Conservation (phyloP, 1,140 invertebrate species). For the Sinonovacula constricta region DNA sequence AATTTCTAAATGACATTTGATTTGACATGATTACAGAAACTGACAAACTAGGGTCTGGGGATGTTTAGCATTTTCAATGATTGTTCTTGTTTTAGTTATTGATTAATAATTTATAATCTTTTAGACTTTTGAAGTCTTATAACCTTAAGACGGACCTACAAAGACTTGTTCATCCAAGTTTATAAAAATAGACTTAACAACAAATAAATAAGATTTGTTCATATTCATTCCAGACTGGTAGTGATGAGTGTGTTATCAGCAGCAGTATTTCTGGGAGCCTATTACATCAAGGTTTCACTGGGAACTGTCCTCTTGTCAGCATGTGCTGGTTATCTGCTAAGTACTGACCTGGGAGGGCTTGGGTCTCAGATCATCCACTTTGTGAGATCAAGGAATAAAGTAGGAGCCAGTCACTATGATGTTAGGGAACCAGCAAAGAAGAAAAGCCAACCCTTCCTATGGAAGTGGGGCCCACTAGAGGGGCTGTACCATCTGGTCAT, state of each 20-base stretch:
- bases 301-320: slow-evolving; percentile 67
- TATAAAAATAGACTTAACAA: neutral
- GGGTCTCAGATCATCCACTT: slow-evolving; percentile 58
- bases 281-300: slow-evolving; percentile 67
- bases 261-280: slow-evolving; percentile 64
- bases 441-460: slow-evolving; percentile 58
- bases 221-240: slow-evolving; percentile 66
- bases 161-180: neutral
- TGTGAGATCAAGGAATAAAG: slow-evolving; percentile 59
- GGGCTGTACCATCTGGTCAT: slow-evolving; percentile 72
- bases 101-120: too few relatives aligned
- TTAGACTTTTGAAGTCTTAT: too few relatives aligned
- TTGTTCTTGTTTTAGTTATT: too few relatives aligned
- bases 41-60: too few relatives aligned
- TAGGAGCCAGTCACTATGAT: slow-evolving; percentile 53
- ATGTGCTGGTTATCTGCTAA: slow-evolving; percentile 73
- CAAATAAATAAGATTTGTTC: neutral
- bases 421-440: slow-evolving; percentile 28
- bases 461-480: slow-evolving; percentile 68
- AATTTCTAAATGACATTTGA: too few relatives aligned
- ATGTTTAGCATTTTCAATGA: too few relatives aligned
- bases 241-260: slow-evolving; percentile 64
- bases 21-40: too few relatives aligned
- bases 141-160: too few relatives aligned
- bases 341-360: slow-evolving; percentile 72